Base-by-base conservation (phyloP, 2,113 vertebrate species). In the Odontesthes bonariensis region DNA sequence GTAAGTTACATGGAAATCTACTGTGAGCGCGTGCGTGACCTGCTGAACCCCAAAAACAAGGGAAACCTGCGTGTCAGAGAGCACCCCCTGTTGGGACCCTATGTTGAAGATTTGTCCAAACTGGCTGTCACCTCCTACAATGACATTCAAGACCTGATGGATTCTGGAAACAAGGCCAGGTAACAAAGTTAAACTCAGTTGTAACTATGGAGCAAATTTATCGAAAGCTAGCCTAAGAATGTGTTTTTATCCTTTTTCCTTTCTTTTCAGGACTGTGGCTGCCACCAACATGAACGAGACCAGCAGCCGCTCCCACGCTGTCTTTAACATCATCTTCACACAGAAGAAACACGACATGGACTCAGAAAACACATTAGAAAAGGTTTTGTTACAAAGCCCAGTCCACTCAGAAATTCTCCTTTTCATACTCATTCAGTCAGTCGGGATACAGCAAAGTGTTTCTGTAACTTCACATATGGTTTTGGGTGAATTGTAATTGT, bases 1-100 rank as follows among this genome's bases (percentile, higher is more conserved):
- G 98, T 99, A 81, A 99, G 98, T 88, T 99, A 99, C 91, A 99
- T 99, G 98, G 98, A 99, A 91, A 99, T 99, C 79, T 99, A 99
- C 90, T 99, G 98, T 0, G 98, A 99, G 72, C 96, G 98, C 0
- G 97, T 99, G 59, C 95, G 98, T 8, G 98, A 99, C 88, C 95
- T 99, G 65, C 94, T 99, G 72, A 99, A 98, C 79, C 98, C 98
- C 67, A 99, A 99, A 89, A 99, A 98, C 90, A 99, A 99, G 90
- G 97, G 97, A 8, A 99, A 99, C 84, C 93, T 99, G 69, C 95
- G 98, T 0, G 98, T 99, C 64, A 93, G 98, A 85, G 98, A 99
- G 85, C 98, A 99, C 73, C 98, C 98, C 0, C 94, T 99, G 40
- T 94, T 99, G 94, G 98, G 98, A 0, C 98, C 98, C 0, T 99